Percentiles rank a stretch among this genome's conserved stretches.
Evolutionary conservation across 2,113 vertebrate genomes (phyloP).

Genomic region (Neoarius graeffei): DNA sequence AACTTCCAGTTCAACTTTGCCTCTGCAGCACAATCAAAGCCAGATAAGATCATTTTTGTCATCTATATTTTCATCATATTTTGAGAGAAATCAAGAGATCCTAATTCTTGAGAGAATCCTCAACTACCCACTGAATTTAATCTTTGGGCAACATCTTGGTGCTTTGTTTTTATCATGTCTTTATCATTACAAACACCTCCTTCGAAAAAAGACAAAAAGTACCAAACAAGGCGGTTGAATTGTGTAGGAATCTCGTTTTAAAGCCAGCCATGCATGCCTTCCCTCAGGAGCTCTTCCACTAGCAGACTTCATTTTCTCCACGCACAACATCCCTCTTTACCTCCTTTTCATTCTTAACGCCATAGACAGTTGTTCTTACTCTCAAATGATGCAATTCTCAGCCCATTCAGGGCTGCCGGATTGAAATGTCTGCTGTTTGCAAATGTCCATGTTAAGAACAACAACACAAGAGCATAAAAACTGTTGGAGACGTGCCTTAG

Average conservation of each 20-base stretch:
- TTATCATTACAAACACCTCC: slow-evolving; percentile 8
- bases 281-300: slow-evolving; percentile 4
- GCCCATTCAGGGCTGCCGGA: neutral
- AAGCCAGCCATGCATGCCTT: neutral
- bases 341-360: slow-evolving; percentile 21
- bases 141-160: neutral
- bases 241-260: slow-evolving; percentile 16
- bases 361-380: slow-evolving; percentile 2
- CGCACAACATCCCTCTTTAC: neutral
- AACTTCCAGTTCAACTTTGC: neutral
- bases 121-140: neutral
- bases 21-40: neutral
- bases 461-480: neutral
- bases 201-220: neutral
- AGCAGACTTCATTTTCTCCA: neutral
- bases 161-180: slow-evolving; percentile 14
- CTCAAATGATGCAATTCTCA: slow-evolving; percentile 10
- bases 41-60: neutral
- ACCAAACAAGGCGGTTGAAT: neutral
- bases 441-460: neutral
- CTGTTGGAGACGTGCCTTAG: neutral
- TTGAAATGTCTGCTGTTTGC: slow-evolving; percentile 11
- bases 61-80: neutral
- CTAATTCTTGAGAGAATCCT: neutral
- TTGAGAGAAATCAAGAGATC: neutral